Evolutionary conservation across 2,113 vertebrate species (phyloP).

Genomic region (Callopanchax toddi): DNA sequence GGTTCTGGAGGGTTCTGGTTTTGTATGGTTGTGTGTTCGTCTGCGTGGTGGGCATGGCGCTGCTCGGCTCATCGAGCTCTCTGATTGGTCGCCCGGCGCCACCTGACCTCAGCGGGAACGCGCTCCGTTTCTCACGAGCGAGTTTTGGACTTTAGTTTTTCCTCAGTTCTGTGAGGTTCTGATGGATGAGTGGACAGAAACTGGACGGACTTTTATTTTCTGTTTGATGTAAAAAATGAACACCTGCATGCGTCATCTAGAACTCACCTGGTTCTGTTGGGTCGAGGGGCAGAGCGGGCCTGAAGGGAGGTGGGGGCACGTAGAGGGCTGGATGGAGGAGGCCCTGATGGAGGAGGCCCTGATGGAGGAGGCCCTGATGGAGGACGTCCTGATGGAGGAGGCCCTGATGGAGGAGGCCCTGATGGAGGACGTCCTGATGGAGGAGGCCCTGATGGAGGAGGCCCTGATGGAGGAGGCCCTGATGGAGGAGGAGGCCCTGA

Average conservation of each 20-base stretch:
- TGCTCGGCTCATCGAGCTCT: background rate
- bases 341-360: too few relatives aligned
- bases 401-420: too few relatives aligned
- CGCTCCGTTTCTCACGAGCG: background rate
- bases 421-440: too few relatives aligned
- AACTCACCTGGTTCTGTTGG: too few relatives aligned
- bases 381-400: too few relatives aligned
- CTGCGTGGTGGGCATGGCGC: background rate
- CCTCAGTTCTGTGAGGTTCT: conserved; percentile 84
- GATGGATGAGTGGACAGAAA: conserved; percentile 65
- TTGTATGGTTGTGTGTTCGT: background rate
- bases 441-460: too few relatives aligned
- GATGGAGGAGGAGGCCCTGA: too few relatives aligned
- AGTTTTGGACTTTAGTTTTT: conserved; percentile 82
- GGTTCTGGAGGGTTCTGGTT: conserved; percentile 1
- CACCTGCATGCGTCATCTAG: conserved; percentile 61
- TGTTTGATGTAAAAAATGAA: conserved; percentile 24
- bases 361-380: too few relatives aligned
- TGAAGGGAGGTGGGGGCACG: too few relatives aligned
- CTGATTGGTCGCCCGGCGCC: background rate
- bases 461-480: too few relatives aligned
- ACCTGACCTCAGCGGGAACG: conserved; percentile 21
- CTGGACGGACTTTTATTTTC: conserved; percentile 82
- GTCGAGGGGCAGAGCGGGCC: too few relatives aligned
- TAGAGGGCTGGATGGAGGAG: too few relatives aligned